A percentile compares a stretch with the other conserved stretches of the same genome.
Evolutionary conservation across 2,888 invertebrate species (phyloP).

Genomic region (Sericinus montela): DNA sequence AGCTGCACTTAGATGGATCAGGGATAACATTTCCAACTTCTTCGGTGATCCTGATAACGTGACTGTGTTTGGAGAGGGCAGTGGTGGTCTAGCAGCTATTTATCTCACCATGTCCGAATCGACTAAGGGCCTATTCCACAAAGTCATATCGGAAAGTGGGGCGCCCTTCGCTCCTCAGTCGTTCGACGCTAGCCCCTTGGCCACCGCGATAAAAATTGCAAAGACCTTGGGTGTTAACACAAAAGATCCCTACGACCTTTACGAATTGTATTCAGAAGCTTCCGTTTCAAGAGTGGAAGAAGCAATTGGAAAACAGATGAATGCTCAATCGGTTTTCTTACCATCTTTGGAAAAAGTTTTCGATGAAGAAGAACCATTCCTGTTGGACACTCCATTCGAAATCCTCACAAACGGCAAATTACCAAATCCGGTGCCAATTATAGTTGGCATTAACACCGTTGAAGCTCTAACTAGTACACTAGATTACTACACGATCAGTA

Average conservation of each 20-base stretch:
- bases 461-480: slow-evolving; percentile 73
- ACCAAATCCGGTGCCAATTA: slow-evolving; percentile 64
- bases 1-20: slow-evolving; percentile 65
- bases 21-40: slow-evolving; percentile 56
- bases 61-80: slow-evolving; percentile 68
- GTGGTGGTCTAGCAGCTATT: slow-evolving; percentile 62
- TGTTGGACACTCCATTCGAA: slow-evolving; percentile 65
- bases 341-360: slow-evolving; percentile 58
- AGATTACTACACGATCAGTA: slow-evolving; percentile 58
- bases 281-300: slow-evolving; percentile 51
- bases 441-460: slow-evolving; percentile 75
- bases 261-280: slow-evolving; percentile 48
- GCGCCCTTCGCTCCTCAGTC: slow-evolving; percentile 54
- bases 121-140: slow-evolving; percentile 61
- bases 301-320: slow-evolving; percentile 65
- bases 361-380: slow-evolving; percentile 58
- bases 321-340: slow-evolving; percentile 57
- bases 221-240: slow-evolving; percentile 54
- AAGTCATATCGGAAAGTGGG: slow-evolving; percentile 64
- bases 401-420: slow-evolving; percentile 42
- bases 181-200: slow-evolving; percentile 49
- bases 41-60: slow-evolving; percentile 64
- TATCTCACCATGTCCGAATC: slow-evolving; percentile 60
- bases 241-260: slow-evolving; percentile 44
- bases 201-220: slow-evolving; percentile 59